Conservation (phyloP, 2,113 vertebrate species). For the Diphyllodes magnificus region DNA sequence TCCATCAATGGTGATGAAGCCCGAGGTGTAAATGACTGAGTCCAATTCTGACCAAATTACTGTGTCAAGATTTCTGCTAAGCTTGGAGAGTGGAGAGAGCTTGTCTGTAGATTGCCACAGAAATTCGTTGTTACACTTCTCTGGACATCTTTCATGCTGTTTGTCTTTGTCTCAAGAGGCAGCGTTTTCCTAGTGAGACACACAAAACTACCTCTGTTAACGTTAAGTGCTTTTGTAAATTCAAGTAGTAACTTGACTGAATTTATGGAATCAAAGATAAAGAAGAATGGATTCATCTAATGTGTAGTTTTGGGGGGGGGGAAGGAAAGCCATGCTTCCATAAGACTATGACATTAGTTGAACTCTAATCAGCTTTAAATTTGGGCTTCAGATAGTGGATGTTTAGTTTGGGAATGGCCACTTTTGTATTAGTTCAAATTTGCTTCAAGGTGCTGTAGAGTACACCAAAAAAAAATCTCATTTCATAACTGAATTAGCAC, state of each 20-base stretch:
- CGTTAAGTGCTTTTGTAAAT: not conserved
- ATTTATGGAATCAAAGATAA: not conserved
- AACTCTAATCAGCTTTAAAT: not conserved
- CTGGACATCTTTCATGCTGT: not conserved
- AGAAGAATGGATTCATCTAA: not conserved
- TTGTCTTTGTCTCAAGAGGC: not conserved
- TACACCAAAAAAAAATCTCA: not conserved
- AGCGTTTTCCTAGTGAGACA: not conserved
- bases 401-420: not conserved
- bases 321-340: not conserved
- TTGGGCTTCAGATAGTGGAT: not conserved
- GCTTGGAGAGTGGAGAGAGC: not conserved
- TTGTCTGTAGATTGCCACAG: not conserved
- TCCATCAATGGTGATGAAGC: not conserved
- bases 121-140: not conserved
- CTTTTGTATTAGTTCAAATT: not conserved
- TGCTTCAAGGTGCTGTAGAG: not conserved
- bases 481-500: not conserved
- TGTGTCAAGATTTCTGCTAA: not conserved
- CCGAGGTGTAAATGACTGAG: not conserved
- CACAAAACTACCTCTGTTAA: not conserved
- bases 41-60: not conserved
- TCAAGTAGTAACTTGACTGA: not conserved
- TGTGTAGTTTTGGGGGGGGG: not conserved
- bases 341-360: not conserved